These are phyloP conservation scores for Tyto alba DNA, from an alignment of 2,113 vertebrate species.

Conservation along the genomic window DNA sequence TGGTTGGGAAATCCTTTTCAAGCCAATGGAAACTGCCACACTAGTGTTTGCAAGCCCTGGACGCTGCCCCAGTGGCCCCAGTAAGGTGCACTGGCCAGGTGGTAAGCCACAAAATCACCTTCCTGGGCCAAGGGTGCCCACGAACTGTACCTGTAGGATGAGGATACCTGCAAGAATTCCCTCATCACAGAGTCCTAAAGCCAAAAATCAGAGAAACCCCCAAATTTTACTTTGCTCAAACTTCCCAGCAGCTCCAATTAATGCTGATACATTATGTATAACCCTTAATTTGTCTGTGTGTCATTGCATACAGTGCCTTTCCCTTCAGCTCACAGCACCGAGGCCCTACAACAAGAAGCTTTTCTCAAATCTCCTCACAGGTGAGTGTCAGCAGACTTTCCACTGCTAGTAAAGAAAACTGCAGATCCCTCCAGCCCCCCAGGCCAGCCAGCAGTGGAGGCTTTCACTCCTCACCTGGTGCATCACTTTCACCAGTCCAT, in stretches of 20 bases:
- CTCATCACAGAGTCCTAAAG: neutral
- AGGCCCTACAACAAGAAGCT: neutral
- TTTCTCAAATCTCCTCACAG: neutral
- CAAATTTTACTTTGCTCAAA: neutral
- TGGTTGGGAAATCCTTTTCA: neutral
- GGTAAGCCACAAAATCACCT: neutral
- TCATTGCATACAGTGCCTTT: neutral
- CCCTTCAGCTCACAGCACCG: neutral
- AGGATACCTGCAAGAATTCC: neutral
- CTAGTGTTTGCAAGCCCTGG: neutral
- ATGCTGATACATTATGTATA: neutral
- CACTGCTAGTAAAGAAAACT: neutral
- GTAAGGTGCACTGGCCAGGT: neutral
- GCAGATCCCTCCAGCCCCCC: neutral
- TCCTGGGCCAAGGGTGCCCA: neutral
- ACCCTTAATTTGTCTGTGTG: neutral
- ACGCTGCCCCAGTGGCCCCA: rapidly evolving
- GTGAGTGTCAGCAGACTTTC: neutral
- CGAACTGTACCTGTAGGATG: rapidly evolving
- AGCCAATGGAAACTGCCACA: neutral
- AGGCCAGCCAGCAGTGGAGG: neutral
- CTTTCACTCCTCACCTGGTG: neutral
- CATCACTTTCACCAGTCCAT: neutral
- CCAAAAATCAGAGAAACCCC: neutral
- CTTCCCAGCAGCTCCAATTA: neutral